Percentiles rank a stretch among this genome's conserved stretches.
Evolutionary conservation across 1,140 invertebrate species (phyloP).

Genomic region (Megalonaias nervosa): DNA sequence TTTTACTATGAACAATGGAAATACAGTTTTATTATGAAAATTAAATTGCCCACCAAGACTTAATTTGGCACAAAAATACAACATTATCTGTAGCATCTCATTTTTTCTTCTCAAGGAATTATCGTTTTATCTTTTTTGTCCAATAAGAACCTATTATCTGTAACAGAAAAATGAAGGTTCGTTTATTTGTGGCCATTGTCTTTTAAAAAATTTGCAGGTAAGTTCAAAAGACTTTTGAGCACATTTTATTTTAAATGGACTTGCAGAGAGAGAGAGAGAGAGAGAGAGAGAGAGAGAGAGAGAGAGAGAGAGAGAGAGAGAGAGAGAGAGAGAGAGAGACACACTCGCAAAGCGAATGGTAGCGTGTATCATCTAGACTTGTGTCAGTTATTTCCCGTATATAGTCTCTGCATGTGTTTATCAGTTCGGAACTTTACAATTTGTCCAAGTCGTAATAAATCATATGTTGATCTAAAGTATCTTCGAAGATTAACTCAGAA

Average conservation of each 20-base stretch:
- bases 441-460: too few species aligned
- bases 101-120: neutral
- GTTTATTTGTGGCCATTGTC: neutral
- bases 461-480: too few species aligned
- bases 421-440: too few species aligned
- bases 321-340: slow-evolving; percentile 11
- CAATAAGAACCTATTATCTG: neutral
- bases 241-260: neutral
- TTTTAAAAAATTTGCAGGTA: neutral
- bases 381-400: too few species aligned
- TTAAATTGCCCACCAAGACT: neutral
- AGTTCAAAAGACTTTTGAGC: neutral
- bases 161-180: neutral
- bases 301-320: slow-evolving; percentile 15
- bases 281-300: slow-evolving; percentile 11
- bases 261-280: neutral
- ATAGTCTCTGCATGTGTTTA: too few species aligned
- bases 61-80: neutral
- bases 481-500: too few species aligned
- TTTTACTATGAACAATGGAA: neutral
- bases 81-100: neutral
- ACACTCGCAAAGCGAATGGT: too few species aligned
- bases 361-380: too few species aligned
- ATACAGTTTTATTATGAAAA: neutral
- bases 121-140: neutral